Evolutionary conservation across 2,113 vertebrate species (phyloP).

Genomic region (Oncorhynchus keta): DNA sequence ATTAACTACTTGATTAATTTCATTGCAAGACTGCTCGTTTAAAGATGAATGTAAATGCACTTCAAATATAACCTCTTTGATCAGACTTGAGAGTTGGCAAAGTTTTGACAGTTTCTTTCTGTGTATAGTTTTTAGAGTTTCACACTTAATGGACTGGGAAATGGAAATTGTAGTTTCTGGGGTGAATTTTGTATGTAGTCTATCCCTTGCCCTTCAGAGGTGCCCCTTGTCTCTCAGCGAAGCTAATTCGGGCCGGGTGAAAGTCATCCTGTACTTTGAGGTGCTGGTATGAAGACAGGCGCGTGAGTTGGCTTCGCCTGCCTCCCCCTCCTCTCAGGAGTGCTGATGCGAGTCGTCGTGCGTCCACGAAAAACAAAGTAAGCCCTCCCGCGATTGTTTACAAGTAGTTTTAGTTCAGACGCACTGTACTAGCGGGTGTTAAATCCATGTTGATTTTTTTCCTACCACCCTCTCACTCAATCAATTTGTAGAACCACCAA

Average conservation of each 20-base stretch:
- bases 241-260: neutral
- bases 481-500: slow-evolving; percentile 14
- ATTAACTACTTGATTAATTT: no score
- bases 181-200: slow-evolving; percentile 6
- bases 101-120: no score
- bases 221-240: no score
- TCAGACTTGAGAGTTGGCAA: no score
- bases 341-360: neutral
- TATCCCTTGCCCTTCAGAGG: slow-evolving; percentile 2
- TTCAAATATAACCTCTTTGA: no score
- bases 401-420: slow-evolving; percentile 12
- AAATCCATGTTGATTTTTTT: neutral
- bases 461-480: neutral
- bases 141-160: no score
- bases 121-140: no score
- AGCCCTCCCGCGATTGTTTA: slow-evolving; percentile 19
- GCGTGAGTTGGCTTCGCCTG: neutral
- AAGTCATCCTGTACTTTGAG: slow-evolving; percentile 19
- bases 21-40: no score
- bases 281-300: slow-evolving; percentile 27
- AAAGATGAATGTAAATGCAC: no score
- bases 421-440: neutral
- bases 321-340: neutral
- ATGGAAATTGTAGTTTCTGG: neutral
- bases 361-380: slow-evolving; percentile 26